Conservation (phyloP, 2,888 invertebrate species). For the Schizotus pectinicornis region DNA sequence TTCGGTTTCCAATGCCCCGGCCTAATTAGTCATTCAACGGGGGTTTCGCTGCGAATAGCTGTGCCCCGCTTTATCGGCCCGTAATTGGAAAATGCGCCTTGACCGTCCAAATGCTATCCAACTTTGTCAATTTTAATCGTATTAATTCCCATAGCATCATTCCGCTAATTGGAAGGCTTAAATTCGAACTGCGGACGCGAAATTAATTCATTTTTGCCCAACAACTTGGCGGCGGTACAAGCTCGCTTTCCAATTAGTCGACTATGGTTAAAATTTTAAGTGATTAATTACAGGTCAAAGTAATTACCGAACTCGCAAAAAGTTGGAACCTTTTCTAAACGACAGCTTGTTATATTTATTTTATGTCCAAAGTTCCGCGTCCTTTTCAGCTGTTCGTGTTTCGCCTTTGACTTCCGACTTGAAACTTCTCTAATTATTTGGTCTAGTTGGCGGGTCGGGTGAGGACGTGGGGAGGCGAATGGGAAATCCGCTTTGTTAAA, state of each 20-base stretch:
- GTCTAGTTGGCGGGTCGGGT: slow-evolving; percentile 21
- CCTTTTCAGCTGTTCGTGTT: slow-evolving; percentile 24
- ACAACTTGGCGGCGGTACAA: slow-evolving; percentile 22
- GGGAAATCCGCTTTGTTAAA: slow-evolving; percentile 19
- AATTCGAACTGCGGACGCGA: slow-evolving; percentile 33
- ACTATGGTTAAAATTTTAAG: slow-evolving; percentile 40
- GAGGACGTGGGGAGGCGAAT: slow-evolving; percentile 17
- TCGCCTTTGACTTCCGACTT: slow-evolving; percentile 22
- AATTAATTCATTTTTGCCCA: slow-evolving; percentile 38
- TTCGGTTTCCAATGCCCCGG: too few species aligned
- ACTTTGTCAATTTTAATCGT: slow-evolving; percentile 42
- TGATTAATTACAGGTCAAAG: slow-evolving; percentile 44
- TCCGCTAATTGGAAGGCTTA: slow-evolving; percentile 39
- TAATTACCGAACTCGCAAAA: slow-evolving; percentile 42
- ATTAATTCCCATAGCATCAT: slow-evolving; percentile 34
- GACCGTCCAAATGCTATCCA: slow-evolving; percentile 12
- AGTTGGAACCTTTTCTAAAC: slow-evolving; percentile 27
- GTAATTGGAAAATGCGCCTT: too few species aligned
- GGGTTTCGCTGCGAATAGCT: too few species aligned
- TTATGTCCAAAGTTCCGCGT: slow-evolving; percentile 24
- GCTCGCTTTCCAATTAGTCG: slow-evolving; percentile 41
- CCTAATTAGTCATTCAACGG: too few species aligned
- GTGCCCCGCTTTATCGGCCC: too few species aligned
- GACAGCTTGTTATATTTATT: slow-evolving; percentile 34
- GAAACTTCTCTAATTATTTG: slow-evolving; percentile 33